A percentile compares a stretch with the other conserved stretches of the same genome.
phyloP scores from a whole-genome alignment of 2,113 vertebrate genomes.

The Murina feae region DNA sequence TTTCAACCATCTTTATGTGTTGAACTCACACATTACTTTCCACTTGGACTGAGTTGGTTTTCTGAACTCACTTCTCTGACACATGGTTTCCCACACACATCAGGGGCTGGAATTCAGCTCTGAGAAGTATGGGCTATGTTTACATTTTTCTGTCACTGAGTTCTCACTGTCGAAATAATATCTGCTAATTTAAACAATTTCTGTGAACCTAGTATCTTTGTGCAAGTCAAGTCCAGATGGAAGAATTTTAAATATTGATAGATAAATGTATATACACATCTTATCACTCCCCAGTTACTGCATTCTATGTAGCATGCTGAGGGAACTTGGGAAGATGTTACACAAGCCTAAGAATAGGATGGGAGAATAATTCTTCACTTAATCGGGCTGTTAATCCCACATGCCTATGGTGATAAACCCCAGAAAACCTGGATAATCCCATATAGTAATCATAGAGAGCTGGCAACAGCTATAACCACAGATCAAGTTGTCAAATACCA shows the following conservation, averaged over 20 bases:
- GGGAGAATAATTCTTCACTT: constrained; percentile 84
- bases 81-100: not conserved
- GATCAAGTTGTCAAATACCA: constrained; percentile 87
- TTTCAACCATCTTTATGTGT: constrained; percentile 6
- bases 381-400: constrained; percentile 84
- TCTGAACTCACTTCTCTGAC: not conserved
- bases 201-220: not conserved
- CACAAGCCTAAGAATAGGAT: constrained; percentile 56
- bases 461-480: constrained; percentile 84
- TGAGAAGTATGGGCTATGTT: not conserved
- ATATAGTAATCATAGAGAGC: constrained; percentile 82
- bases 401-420: constrained; percentile 87
- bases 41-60: not conserved
- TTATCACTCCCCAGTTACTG: not conserved
- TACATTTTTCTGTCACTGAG: not conserved
- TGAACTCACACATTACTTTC: not conserved
- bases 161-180: not conserved
- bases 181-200: not conserved
- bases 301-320: not conserved
- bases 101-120: not conserved
- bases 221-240: constrained; percentile 40
- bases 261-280: not conserved
- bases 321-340: constrained; percentile 61
- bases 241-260: constrained; percentile 21
- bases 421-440: constrained; percentile 88